Conservation (phyloP, 2,888 invertebrate genomes). For the Anoncus sp. region DNA sequence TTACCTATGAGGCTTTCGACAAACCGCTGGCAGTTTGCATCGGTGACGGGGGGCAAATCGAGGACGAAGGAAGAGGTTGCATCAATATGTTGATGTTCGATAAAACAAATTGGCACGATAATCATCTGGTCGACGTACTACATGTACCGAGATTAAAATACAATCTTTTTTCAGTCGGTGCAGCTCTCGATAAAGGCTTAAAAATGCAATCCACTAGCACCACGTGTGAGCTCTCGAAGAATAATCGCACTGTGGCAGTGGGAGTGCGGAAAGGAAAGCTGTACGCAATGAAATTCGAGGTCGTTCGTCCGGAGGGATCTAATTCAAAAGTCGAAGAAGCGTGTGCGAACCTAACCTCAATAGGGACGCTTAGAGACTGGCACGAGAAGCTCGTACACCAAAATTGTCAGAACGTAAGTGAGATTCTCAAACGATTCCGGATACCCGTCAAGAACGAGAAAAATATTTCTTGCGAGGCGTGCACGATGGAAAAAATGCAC, state of each 20-base stretch:
- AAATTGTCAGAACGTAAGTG: constrained; percentile 44
- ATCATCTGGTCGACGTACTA: constrained; percentile 16
- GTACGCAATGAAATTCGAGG: constrained; percentile 41
- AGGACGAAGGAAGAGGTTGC: neutral
- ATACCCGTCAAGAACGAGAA: constrained; percentile 20
- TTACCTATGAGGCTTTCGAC: constrained; percentile 27
- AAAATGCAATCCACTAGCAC: constrained; percentile 26
- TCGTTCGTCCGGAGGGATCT: neutral
- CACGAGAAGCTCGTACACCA: constrained; percentile 26
- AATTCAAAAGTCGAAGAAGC: no score
- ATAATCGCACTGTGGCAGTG: constrained; percentile 16
- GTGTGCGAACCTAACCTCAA: constrained; percentile 4
- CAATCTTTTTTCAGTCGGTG: constrained; percentile 24
- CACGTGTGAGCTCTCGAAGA: constrained; percentile 23
- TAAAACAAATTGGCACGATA: constrained; percentile 11
- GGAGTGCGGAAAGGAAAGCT: constrained; percentile 37
- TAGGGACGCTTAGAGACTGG: constrained; percentile 31
- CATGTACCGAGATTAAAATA: constrained; percentile 47
- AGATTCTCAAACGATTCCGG: constrained; percentile 1
- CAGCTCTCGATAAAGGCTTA: constrained; percentile 54
- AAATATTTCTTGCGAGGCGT: constrained; percentile 14
- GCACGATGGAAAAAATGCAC: constrained; percentile 35
- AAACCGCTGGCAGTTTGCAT: constrained; percentile 26
- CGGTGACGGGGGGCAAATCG: constrained; percentile 19
- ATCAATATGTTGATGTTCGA: neutral